Percentiles rank a stretch among this genome's conserved stretches.
These are phyloP conservation scores for Microcebus ravelobensis DNA, from an alignment of 2,113 vertebrate species.

Conservation along the genomic window DNA sequence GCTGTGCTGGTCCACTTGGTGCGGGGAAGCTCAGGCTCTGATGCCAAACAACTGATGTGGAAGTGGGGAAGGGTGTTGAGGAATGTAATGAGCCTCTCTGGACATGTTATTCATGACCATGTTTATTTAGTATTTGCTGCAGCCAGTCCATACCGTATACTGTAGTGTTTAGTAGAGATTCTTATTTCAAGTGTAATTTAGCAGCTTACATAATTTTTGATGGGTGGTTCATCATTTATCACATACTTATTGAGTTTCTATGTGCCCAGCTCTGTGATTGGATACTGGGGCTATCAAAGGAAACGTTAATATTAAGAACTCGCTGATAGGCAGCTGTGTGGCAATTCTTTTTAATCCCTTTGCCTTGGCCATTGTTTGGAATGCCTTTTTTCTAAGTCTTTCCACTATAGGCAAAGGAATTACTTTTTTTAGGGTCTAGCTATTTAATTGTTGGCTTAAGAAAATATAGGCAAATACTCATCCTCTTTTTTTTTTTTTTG, in stretches of 20 bases:
- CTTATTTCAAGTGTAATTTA: not conserved
- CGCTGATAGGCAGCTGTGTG: not conserved
- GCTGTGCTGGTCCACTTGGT: accelerated
- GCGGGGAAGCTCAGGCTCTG: not conserved
- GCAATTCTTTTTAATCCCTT: not conserved
- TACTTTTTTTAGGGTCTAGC: not conserved
- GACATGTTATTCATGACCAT: not conserved
- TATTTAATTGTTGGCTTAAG: not conserved
- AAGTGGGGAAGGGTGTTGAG: not conserved
- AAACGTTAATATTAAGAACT: not conserved
- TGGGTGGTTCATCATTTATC: not conserved
- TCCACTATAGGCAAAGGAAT: not conserved
- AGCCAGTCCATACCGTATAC: not conserved
- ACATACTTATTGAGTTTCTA: not conserved
- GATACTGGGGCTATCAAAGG: not conserved
- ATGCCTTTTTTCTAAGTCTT: not conserved
- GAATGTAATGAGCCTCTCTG: not conserved
- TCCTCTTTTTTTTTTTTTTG: not conserved
- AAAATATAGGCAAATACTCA: not conserved
- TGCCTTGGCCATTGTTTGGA: not conserved
- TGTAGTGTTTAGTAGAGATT: not conserved
- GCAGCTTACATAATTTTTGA: not conserved
- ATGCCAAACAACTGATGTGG: not conserved
- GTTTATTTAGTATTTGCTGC: not conserved
- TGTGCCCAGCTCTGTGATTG: not conserved